A percentile compares a stretch with the other conserved stretches of the same genome.
Evolutionary conservation across 2,888 invertebrate species (phyloP).

Genomic region (Colostygia pectinataria): DNA sequence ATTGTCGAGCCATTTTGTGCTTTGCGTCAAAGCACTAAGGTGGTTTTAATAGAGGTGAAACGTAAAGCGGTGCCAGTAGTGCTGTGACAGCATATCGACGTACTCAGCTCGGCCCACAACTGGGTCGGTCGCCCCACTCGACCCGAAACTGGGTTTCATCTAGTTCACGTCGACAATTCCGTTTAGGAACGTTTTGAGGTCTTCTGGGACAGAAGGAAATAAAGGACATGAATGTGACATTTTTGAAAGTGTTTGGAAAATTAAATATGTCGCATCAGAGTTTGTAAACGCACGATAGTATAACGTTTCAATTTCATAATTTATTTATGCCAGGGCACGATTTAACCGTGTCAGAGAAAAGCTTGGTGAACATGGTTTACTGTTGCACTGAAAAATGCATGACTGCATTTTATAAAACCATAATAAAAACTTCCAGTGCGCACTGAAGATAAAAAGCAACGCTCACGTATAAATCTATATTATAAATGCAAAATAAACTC

Average conservation of each 20-base stretch:
- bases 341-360: background rate
- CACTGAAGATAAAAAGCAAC: slow-evolving; percentile 14
- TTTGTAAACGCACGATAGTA: too few relatives aligned
- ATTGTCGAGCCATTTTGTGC: slow-evolving; percentile 42
- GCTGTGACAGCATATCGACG: slow-evolving; percentile 64
- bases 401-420: slow-evolving; percentile 7
- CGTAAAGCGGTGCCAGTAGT: slow-evolving; percentile 36
- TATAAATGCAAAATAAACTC: too few relatives aligned
- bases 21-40: slow-evolving; percentile 42
- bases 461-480: too few relatives aligned
- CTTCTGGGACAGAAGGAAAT: slow-evolving; percentile 39
- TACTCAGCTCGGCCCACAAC: slow-evolving; percentile 49
- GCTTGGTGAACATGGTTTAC: background rate
- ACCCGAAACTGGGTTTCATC: slow-evolving; percentile 52
- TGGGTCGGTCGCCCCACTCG: slow-evolving; percentile 69
- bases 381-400: background rate
- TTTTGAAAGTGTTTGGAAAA: slow-evolving; percentile 26
- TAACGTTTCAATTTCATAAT: too few relatives aligned
- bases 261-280: slow-evolving; percentile 22
- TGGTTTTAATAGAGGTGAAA: slow-evolving; percentile 35
- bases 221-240: slow-evolving; percentile 30
- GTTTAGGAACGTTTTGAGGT: slow-evolving; percentile 43
- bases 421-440: slow-evolving; percentile 12
- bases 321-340: slow-evolving; percentile 2
- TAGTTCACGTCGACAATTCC: slow-evolving; percentile 48